These are phyloP conservation scores for Halisarca cf. caerulea DNA, from an alignment of 37 sponge, comb jelly and placozoan species.

Conservation along the genomic window DNA sequence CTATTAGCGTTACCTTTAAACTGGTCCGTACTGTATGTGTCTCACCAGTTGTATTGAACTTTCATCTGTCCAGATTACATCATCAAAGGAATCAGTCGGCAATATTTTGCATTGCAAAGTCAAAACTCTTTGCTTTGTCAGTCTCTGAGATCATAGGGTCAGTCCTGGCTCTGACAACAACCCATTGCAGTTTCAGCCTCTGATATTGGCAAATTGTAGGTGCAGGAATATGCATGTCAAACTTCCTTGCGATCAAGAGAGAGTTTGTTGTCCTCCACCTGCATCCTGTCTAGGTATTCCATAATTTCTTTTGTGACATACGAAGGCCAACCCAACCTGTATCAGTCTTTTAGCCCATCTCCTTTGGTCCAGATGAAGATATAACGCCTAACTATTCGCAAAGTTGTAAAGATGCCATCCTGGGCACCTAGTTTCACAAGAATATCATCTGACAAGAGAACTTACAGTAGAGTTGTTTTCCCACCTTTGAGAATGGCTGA, in stretches of 20 bases:
- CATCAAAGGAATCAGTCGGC: slow-evolving; percentile 3
- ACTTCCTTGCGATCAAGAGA: slow-evolving; percentile 8
- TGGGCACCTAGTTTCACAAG: too few relatives aligned
- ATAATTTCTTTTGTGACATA: not conserved
- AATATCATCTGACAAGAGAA: too few relatives aligned
- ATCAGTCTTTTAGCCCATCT: not conserved
- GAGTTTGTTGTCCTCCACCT: slow-evolving; percentile 3
- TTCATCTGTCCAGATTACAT: slow-evolving; percentile 8
- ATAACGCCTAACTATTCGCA: slow-evolving; percentile 1
- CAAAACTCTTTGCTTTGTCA: not conserved
- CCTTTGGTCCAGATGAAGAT: slow-evolving; percentile 21
- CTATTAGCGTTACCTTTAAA: too few relatives aligned
- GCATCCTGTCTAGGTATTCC: slow-evolving; percentile 13
- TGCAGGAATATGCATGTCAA: slow-evolving; percentile 3
- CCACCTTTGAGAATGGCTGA: too few relatives aligned
- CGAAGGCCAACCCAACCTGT: not conserved
- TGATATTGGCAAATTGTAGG: slow-evolving; percentile 4
- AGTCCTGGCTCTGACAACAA: slow-evolving; percentile 10
- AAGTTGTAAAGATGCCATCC: slow-evolving; percentile 1
- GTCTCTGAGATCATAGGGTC: not conserved
- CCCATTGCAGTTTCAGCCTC: slow-evolving; percentile 1
- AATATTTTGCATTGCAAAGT: not conserved
- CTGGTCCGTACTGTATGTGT: too few relatives aligned
- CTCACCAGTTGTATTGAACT: slow-evolving; percentile 14
- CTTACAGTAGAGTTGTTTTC: too few relatives aligned